phyloP scores from a whole-genome alignment of 1,140 invertebrate species.

The Aphidius gifuensis region DNA sequence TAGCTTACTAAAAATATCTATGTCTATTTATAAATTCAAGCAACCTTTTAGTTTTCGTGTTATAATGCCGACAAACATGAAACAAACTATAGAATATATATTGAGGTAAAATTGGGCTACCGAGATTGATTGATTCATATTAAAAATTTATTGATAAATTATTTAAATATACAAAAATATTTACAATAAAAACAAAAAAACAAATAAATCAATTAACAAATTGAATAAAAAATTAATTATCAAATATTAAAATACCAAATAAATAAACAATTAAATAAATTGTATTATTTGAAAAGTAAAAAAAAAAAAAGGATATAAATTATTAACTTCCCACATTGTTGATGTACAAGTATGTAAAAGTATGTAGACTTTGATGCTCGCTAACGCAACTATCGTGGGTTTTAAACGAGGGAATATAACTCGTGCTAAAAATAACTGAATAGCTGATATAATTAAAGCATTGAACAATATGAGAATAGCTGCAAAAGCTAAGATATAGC shows the following conservation, averaged over 20 bases:
- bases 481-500: conserved; percentile 27
- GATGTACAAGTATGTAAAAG: not conserved
- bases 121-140: conserved; percentile 7
- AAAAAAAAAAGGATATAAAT: not conserved
- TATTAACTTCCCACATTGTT: not conserved
- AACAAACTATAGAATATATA: not conserved
- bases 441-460: conserved; percentile 34
- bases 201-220: not conserved
- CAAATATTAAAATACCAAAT: too few species aligned
- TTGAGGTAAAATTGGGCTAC: conserved; percentile 6
- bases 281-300: not conserved
- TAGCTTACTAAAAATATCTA: conserved; percentile 35
- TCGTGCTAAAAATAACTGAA: conserved; percentile 30
- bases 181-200: not conserved
- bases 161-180: too few species aligned
- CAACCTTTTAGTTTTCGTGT: conserved; percentile 19
- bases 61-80: conserved; percentile 21
- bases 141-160: too few species aligned
- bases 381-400: conserved; percentile 18
- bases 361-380: not conserved
- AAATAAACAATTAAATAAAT: not conserved
- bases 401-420: conserved; percentile 23
- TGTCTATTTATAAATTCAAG: conserved; percentile 33
- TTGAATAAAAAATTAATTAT: too few species aligned
- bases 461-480: conserved; percentile 36